phyloP scores from a whole-genome alignment of 2,797 vertebrate species.

The Tenualosa ilisha region DNA sequence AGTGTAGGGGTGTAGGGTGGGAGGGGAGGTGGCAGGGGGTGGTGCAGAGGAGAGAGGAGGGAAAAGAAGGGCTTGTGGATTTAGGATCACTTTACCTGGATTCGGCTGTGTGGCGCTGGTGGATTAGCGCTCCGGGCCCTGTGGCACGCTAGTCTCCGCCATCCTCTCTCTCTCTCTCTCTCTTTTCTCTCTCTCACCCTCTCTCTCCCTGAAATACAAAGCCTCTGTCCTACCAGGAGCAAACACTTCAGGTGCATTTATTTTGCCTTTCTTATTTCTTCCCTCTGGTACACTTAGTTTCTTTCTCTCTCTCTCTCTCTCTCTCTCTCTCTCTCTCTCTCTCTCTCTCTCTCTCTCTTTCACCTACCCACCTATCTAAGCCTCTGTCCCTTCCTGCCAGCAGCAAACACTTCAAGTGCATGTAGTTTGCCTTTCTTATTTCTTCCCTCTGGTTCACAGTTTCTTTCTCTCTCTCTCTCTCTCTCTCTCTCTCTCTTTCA shows the following conservation, averaged over 20 bases:
- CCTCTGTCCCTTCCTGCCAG: not conserved
- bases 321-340: not conserved
- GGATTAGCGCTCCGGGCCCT: slow-evolving; percentile 73
- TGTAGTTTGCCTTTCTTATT: not conserved
- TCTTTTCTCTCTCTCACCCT: not conserved
- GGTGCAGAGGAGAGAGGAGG: slow-evolving; percentile 29
- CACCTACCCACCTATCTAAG: not conserved
- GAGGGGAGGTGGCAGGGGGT: not conserved
- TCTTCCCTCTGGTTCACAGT: not conserved
- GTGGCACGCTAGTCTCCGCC: slow-evolving; percentile 64
- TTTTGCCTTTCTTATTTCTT: not conserved
- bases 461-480: slow-evolving; percentile 13
- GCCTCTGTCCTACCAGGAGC: not conserved
- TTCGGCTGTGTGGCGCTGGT: slow-evolving; percentile 73
- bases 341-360: slow-evolving; percentile 13
- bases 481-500: not conserved
- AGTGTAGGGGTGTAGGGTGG: slow-evolving; percentile 36
- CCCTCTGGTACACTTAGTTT: not conserved
- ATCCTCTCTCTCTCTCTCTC: slow-evolving; percentile 3
- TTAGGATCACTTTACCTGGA: slow-evolving; percentile 83
- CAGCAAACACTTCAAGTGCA: not conserved
- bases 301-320: not conserved
- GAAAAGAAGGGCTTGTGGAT: slow-evolving; percentile 70
- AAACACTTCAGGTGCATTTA: not conserved
- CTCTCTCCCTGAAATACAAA: slow-evolving; percentile 12